Percentiles rank a stretch among this genome's conserved stretches.
Conservation (phyloP, 2,797 vertebrate species). For the Pseudomugil tenellus region DNA sequence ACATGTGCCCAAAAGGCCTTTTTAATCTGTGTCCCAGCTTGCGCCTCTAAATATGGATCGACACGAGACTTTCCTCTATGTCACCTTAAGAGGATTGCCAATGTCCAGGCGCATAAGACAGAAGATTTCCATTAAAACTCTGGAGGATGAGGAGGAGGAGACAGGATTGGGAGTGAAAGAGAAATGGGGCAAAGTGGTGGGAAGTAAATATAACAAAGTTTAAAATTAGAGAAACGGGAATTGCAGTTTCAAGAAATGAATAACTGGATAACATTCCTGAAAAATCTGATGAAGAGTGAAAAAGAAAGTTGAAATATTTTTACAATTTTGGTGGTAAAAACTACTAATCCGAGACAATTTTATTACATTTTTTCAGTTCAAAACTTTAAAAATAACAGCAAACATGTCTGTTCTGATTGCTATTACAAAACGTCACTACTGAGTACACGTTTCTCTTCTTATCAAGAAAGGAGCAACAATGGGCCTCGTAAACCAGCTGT, state of each 20-base stretch:
- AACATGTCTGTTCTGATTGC: neutral
- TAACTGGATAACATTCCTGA: too few relatives aligned
- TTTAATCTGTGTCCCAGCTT: conserved; percentile 35
- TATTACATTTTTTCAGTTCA: neutral
- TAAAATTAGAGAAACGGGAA: neutral
- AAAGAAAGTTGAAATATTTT: neutral
- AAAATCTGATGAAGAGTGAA: neutral
- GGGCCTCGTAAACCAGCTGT: too few relatives aligned
- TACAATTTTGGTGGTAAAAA: neutral
- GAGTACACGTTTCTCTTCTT: too few relatives aligned
- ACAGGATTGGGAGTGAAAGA: conserved; percentile 3
- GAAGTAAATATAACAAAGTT: neutral
- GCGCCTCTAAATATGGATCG: conserved; percentile 25
- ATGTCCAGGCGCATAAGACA: conserved; percentile 47
- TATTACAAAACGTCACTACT: too few relatives aligned
- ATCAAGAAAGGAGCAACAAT: too few relatives aligned
- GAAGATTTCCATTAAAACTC: conserved; percentile 49
- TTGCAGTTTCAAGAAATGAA: neutral
- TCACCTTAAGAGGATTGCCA: conserved; percentile 49
- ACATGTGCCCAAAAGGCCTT: conserved; percentile 33
- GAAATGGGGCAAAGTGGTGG: conserved; percentile 2
- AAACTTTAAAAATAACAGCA: too few relatives aligned
- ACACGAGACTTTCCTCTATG: conserved; percentile 39
- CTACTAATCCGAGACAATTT: neutral
- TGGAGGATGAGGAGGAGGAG: conserved; percentile 11